Evolutionary conservation across 2,888 invertebrate species (phyloP).

Genomic region (Oxycera nigricornis): DNA sequence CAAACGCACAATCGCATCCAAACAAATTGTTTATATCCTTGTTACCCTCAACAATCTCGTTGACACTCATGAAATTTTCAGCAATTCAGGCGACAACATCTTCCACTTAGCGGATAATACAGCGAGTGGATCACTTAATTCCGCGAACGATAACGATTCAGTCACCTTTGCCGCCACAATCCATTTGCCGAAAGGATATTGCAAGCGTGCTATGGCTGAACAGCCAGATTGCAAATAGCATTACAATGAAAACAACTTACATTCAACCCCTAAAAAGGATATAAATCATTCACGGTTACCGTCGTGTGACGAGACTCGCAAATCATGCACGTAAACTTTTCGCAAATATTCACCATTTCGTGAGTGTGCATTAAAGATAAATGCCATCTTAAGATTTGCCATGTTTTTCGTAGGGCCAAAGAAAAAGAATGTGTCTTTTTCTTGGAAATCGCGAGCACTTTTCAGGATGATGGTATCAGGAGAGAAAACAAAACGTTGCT

Average conservation of each 20-base stretch:
- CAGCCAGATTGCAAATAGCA: conserved; percentile 29
- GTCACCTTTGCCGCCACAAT: conserved; percentile 23
- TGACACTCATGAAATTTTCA: background rate
- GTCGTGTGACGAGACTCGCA: background rate
- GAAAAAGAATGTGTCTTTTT: no score
- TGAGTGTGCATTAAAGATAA: background rate
- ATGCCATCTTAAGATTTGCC: background rate
- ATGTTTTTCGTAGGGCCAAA: background rate
- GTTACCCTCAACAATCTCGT: background rate
- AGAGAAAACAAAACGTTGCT: background rate
- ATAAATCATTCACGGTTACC: conserved; percentile 36
- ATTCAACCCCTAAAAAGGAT: conserved; percentile 9
- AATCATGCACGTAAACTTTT: background rate
- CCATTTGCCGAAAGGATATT: conserved; percentile 22
- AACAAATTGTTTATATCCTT: no score
- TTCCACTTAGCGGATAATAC: background rate
- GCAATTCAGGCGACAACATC: background rate
- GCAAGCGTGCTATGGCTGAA: background rate
- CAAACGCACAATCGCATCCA: no score
- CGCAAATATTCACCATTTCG: background rate
- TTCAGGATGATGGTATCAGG: no score
- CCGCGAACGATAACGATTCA: background rate
- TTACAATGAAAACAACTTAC: conserved; percentile 12
- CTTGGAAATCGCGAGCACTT: no score
- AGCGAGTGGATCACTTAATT: conserved; percentile 26